phyloP scores from a whole-genome alignment of 30 jellyfish, hydroid and myxozoan genomes.

The Calvadosia cruxmelitensis region DNA sequence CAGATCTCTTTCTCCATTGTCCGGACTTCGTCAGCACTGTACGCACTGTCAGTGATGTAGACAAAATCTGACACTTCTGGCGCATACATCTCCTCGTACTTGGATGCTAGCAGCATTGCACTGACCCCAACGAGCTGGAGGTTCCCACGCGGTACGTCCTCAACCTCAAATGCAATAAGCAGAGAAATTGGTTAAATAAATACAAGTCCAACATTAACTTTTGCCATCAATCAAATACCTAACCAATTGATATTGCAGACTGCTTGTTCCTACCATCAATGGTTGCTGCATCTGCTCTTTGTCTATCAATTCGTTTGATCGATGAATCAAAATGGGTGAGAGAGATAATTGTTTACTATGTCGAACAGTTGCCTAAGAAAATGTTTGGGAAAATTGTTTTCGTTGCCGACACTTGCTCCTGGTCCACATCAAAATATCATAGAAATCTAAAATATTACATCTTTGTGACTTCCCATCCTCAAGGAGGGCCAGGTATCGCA shows the following conservation, averaged over 20 bases:
- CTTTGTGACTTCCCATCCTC: too few species aligned
- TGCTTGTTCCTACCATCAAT: constrained; percentile 52
- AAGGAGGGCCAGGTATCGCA: too few species aligned
- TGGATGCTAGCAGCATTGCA: constrained; percentile 93
- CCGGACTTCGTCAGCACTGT: constrained; percentile 53
- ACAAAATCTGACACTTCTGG: constrained; percentile 99
- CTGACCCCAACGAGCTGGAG: constrained; percentile 96
- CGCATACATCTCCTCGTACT: constrained; percentile 92
- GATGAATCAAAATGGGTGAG: constrained; percentile 75
- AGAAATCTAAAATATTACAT: too few species aligned
- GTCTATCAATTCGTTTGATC: constrained; percentile 39
- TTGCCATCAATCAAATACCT: too few species aligned
- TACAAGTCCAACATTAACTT: too few species aligned
- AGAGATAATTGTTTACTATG: too few species aligned
- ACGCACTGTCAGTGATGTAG: constrained; percentile 88
- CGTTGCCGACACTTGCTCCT: too few species aligned
- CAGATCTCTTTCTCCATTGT: constrained; percentile 69
- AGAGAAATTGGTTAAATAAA: too few species aligned
- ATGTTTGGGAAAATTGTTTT: too few species aligned
- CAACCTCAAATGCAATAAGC: constrained; percentile 18
- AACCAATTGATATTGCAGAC: constrained; percentile 34
- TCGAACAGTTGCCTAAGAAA: too few species aligned
- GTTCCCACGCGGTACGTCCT: constrained; percentile 50
- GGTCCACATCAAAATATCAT: too few species aligned
- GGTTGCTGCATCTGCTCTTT: constrained; percentile 91